Evolutionary conservation across 2,797 vertebrate genomes (phyloP), one percentile per base, ranked within the genome.

Genomic region (Scleropages formosus): DNA sequence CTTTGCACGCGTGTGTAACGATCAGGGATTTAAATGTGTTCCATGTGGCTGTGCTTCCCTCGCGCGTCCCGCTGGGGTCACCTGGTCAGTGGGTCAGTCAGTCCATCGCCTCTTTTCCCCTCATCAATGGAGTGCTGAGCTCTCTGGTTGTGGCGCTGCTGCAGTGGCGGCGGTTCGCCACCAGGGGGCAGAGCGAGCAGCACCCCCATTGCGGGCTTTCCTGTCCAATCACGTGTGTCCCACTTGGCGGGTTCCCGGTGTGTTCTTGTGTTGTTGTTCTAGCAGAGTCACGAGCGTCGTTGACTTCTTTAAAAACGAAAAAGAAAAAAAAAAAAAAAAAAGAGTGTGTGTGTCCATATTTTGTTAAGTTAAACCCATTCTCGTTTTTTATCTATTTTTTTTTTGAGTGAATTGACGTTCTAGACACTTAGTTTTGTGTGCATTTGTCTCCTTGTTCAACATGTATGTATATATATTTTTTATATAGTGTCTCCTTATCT

Each of bases 401-500:
- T n/a, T n/a, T n/a, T n/a, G n/a, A n/a, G 80, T 60, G 47, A 78
- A 80, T 89, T 87, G 88, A 83, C 84, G 86, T 84, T 82, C 81
- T 88, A 80, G 89, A 88, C 68, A 74, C 87, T 79, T 85, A 83
- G 85, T 82, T 87, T 85, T 78, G 46, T 73, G 78, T 67, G 69
- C 79, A 80, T 82, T 80, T 83, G 80, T 87, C 86, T 88, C 78
- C 77, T 80, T 78, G 78, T 75, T 70, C 62, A 79, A 59, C 73
- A 77, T 85, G 88, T 88, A 86, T 80, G 77, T 83, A 83, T 86
- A 65, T 39, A 85, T 84, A 89, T 80, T 47, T 74, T 91, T 88
- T 92, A 89, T 80, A 92, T 91, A 92, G 88, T 86, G 85, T 88
- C 91, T 88, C 88, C 87, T 90, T 90, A 84, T 84, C 83, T 82